Evolutionary conservation across 2,113 vertebrate genomes (phyloP), one percentile per base, ranked within the genome.

Genomic region (Cottus gobio): DNA sequence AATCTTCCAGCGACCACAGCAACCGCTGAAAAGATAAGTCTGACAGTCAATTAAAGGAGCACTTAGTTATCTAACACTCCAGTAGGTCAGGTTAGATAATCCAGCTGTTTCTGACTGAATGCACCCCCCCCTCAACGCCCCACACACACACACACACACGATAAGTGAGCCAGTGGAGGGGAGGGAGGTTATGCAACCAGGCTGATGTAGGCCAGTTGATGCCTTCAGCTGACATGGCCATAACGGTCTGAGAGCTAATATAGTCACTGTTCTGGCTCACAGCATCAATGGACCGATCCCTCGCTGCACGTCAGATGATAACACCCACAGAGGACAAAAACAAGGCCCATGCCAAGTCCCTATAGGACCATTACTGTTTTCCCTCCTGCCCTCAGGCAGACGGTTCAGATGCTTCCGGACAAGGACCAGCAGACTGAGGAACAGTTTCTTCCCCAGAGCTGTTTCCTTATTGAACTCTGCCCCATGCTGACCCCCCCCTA

Each of bases 181-280:
- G 56, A 26, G 70, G 16, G 16, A 26, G 46, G 39, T 92, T 92
- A 91, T 67, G 76, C 70, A 91, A 94, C 56, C 37, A 22, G 50
- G 56, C 71, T 71, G 75, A 89, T 90, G 78, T 85, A 82, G 91
- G 90, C 66, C 89, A 87, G 80, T 57, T 20, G 61, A 82, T 89
- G 88, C 80, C 82, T 80, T 85, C 65, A 88, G 83, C 86, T 85
- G 86, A 92, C 84, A 82, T 48, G 83, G 63, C 77, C 57, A 67
- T 42, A 82, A 83, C 80, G 78, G 69, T 37, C 77, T 69, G 31
- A 68, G 76, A 36, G 61, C 69, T 44, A 76, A 80, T 87, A 78
- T 28, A 52, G 80, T 65, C 75, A 3, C 16, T 20, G 87, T 67
- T 56, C 56, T 37, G 70, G 70, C 84, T 83, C 61, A 39, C 62